phyloP scores from a whole-genome alignment of 2,888 invertebrate genomes.

The Xylota sylvarum region DNA sequence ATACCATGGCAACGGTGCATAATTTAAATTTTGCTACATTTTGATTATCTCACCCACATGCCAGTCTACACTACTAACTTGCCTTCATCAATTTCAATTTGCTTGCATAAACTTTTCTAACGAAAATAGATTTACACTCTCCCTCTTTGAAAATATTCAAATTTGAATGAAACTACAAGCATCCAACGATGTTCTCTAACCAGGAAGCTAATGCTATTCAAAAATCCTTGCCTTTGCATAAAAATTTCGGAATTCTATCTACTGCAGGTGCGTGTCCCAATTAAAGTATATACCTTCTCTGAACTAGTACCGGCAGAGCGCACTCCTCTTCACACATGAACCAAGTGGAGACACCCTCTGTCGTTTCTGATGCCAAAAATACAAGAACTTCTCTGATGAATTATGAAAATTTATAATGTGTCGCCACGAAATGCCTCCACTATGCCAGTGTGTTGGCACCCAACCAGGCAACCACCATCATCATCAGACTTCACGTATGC shows the following conservation, averaged over 20 bases:
- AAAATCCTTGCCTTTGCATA: neutral
- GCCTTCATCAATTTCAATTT: slow-evolving; percentile 15
- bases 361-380: slow-evolving; percentile 54
- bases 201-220: slow-evolving; percentile 35
- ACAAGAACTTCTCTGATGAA: slow-evolving; percentile 57
- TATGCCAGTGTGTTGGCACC: slow-evolving; percentile 42
- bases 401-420: slow-evolving; percentile 75
- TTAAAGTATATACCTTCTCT: slow-evolving; percentile 56
- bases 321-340: slow-evolving; percentile 21
- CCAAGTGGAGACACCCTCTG: slow-evolving; percentile 19
- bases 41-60: neutral
- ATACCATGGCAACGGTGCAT: neutral
- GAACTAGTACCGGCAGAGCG: slow-evolving; percentile 26
- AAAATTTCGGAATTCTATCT: slow-evolving; percentile 38
- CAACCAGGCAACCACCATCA: too few species aligned
- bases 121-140: slow-evolving; percentile 2
- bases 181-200: slow-evolving; percentile 1
- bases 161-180: slow-evolving; percentile 4
- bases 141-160: slow-evolving; percentile 6
- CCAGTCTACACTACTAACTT: neutral
- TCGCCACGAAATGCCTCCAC: slow-evolving; percentile 63
- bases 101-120: slow-evolving; percentile 4
- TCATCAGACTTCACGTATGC: neutral
- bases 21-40: neutral
- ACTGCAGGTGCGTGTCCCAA: slow-evolving; percentile 68